Evolutionary conservation across 2,797 vertebrate genomes (phyloP).

Genomic region (Phoeniculus purpureus): DNA sequence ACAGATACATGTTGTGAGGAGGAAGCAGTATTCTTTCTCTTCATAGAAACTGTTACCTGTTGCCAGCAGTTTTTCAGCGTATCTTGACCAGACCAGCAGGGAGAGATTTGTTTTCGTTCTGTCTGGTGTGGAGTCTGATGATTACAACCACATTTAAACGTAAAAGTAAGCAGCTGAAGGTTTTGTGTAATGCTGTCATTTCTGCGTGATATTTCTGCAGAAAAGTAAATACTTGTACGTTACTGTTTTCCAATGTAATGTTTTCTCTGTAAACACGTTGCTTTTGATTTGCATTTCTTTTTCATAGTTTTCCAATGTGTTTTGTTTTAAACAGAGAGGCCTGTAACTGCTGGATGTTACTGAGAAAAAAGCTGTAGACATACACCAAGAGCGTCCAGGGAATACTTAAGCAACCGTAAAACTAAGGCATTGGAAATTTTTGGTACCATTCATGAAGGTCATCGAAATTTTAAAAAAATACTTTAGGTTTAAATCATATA

Average conservation of each 20-base stretch:
- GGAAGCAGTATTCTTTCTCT: neutral
- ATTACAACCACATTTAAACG: neutral
- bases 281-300: slow-evolving; percentile 14
- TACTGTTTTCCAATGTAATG: neutral
- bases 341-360: neutral
- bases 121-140: neutral
- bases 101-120: neutral
- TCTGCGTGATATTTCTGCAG: neutral
- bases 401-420: slow-evolving; percentile 8
- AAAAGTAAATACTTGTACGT: neutral
- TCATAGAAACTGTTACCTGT: neutral
- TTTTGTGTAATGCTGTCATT: neutral
- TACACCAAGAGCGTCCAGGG: neutral
- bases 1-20: neutral
- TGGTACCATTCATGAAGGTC: neutral
- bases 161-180: neutral
- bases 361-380: neutral
- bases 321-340: neutral
- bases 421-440: neutral
- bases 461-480: neutral
- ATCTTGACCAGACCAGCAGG: neutral
- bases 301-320: neutral
- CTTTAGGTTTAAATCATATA: neutral
- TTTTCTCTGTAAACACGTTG: slow-evolving; percentile 6
- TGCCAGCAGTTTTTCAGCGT: neutral